Percentiles rank a stretch among this genome's conserved stretches.
These are phyloP conservation scores for Poeciliopsis gracilis DNA, from an alignment of 2,797 vertebrate species.

Conservation along the genomic window DNA sequence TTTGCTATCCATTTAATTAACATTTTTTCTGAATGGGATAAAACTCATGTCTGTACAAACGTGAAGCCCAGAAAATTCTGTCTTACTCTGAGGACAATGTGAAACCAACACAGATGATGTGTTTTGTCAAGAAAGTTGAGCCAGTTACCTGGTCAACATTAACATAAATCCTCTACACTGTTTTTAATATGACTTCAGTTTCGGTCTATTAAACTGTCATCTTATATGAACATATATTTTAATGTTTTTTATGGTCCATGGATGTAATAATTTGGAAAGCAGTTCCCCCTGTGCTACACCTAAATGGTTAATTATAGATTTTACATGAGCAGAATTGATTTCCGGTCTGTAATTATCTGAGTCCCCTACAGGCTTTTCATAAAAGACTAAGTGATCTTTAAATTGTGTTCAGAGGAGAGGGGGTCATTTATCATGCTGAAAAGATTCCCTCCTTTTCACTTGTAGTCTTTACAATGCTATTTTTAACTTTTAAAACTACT, in stretches of 20 bases:
- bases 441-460: slow-evolving; percentile 28
- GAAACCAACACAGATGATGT: not conserved
- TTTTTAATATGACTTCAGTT: not conserved
- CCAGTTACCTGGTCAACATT: not conserved
- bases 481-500: slow-evolving; percentile 58
- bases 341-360: slow-evolving; percentile 49
- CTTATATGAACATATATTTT: not conserved
- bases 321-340: slow-evolving; percentile 53
- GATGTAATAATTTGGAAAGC: slow-evolving; percentile 8
- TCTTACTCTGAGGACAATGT: not conserved
- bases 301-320: slow-evolving; percentile 62
- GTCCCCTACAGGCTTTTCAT: slow-evolving; percentile 43
- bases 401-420: slow-evolving; percentile 54
- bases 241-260: slow-evolving; percentile 1
- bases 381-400: slow-evolving; percentile 60
- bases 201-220: slow-evolving; percentile 9
- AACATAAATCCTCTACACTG: not conserved
- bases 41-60: not conserved
- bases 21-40: not conserved
- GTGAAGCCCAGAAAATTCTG: no score
- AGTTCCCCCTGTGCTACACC: slow-evolving; percentile 7
- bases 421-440: slow-evolving; percentile 63
- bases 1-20: not conserved
- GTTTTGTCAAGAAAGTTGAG: no score
- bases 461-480: slow-evolving; percentile 53